Evolutionary conservation across 2,797 vertebrate genomes (phyloP).

Genomic region (Danio aesculapii): DNA sequence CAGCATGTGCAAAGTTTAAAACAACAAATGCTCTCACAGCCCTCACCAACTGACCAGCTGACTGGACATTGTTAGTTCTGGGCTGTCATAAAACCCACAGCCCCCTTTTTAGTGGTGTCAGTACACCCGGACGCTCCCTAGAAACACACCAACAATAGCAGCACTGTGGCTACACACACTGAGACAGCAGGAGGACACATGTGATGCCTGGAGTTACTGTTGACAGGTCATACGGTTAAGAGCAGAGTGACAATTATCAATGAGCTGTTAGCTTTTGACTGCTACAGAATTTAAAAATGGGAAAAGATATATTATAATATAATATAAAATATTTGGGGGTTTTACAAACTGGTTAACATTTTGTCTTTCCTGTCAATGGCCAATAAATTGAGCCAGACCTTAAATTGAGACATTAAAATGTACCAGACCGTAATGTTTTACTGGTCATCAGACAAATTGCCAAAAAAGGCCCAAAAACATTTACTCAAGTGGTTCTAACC

Average conservation of each 20-base stretch:
- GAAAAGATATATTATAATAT: too few species aligned
- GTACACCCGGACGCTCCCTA: constrained; percentile 23
- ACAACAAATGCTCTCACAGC: constrained; percentile 51
- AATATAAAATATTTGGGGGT: too few species aligned
- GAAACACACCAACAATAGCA: constrained; percentile 50
- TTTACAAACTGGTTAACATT: not conserved
- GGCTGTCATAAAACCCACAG: constrained; percentile 9
- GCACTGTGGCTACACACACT: constrained; percentile 27
- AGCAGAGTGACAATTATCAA: not conserved
- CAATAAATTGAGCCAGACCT: too few species aligned
- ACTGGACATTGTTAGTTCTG: constrained; percentile 30
- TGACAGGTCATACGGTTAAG: not conserved
- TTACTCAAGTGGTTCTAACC: too few species aligned
- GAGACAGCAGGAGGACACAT: not conserved
- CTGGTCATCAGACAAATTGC: too few species aligned
- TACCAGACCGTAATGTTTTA: too few species aligned
- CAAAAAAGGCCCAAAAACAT: too few species aligned
- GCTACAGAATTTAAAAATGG: too few species aligned
- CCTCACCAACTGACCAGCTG: constrained; percentile 32
- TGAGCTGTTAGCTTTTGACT: not conserved
- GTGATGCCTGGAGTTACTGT: not conserved
- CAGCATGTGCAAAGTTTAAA: constrained; percentile 44
- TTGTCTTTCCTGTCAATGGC: too few species aligned
- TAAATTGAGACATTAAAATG: too few species aligned
- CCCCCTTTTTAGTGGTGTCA: not conserved